Evolutionary conservation across 2,113 vertebrate species (phyloP), one percentile per base, ranked within the genome.

Genomic region (Athene cunicularia): DNA sequence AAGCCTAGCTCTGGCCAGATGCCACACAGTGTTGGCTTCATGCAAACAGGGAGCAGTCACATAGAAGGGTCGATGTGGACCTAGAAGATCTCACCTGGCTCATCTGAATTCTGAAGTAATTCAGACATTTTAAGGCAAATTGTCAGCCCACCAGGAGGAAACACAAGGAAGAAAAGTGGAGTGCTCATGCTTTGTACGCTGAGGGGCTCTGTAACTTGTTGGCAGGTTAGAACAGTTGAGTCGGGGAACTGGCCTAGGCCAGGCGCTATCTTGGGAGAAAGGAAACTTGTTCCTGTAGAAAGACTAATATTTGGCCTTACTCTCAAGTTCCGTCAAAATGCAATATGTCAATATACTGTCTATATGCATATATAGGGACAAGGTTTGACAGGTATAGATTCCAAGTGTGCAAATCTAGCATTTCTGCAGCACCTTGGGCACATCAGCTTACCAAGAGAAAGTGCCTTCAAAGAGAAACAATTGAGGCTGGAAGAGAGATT

Each of bases 301-400:
- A 62, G 26, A 19, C 9, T 45, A 67, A 41, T 8, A 12, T 62
- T 52, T 73, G 59, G 7, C 18, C 55, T 72, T 33, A 30, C 12
- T 68, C 12, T 60, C 28, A 22, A 33, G 33, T 45, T 10, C 9
- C 28, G 80, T 63, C 28, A 71, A 43, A 53, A 41, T 9, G 0
- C 6, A 7, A 14, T 33, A 11, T 22, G 5, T 24, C n/a, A 7
- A 5, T 22, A 5, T 62, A 43, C 17, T 15, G 5, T 33, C 12
- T 14, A 0, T 11, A 14, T 3, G 2, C 1, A 1, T 77, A 41
- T 24, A 14, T 0, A 47, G 13, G 37, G 13, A 49, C 8, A 26
- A 1, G 0, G 11, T 62, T 74, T 83, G 19, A 15, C 52, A 55
- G 27, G 15, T 30, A 28, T 8, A 33, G 53, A 59, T 74, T 88